Evolutionary conservation across 2,113 vertebrate species (phyloP).

Genomic region (Callaeas wilsoni): DNA sequence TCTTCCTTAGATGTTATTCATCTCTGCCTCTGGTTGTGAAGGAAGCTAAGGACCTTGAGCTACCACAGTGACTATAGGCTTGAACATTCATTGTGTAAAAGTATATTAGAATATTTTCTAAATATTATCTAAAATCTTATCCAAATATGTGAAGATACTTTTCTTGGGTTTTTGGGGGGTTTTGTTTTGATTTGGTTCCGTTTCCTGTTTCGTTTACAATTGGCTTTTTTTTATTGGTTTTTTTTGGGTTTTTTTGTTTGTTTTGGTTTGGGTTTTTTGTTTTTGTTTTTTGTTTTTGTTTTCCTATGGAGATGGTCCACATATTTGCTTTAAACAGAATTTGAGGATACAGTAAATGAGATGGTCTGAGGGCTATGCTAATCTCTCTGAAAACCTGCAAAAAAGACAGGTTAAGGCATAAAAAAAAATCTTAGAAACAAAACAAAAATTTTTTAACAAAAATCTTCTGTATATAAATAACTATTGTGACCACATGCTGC

Average conservation of each 20-base stretch:
- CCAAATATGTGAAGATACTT: neutral
- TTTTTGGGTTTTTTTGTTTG: neutral
- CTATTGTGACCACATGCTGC: neutral
- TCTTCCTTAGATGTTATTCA: neutral
- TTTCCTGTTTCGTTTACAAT: neutral
- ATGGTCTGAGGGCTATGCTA: neutral
- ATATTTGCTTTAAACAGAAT: neutral
- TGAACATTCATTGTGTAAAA: neutral
- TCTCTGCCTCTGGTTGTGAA: neutral
- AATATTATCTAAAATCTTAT: neutral
- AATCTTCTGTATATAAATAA: neutral
- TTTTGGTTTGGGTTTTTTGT: neutral
- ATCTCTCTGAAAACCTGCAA: neutral
- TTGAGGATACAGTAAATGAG: neutral
- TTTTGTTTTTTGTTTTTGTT: neutral
- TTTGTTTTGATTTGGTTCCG: neutral
- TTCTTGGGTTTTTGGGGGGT: neutral
- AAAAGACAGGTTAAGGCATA: neutral
- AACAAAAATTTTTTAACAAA: neutral
- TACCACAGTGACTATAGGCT: neutral
- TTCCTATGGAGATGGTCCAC: fast-evolving
- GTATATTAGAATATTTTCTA: neutral
- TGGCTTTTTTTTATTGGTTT: no score
- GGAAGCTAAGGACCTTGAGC: neutral
- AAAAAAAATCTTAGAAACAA: neutral